Conservation (phyloP, 2,113 vertebrate genomes). For the Siniperca knerii region DNA sequence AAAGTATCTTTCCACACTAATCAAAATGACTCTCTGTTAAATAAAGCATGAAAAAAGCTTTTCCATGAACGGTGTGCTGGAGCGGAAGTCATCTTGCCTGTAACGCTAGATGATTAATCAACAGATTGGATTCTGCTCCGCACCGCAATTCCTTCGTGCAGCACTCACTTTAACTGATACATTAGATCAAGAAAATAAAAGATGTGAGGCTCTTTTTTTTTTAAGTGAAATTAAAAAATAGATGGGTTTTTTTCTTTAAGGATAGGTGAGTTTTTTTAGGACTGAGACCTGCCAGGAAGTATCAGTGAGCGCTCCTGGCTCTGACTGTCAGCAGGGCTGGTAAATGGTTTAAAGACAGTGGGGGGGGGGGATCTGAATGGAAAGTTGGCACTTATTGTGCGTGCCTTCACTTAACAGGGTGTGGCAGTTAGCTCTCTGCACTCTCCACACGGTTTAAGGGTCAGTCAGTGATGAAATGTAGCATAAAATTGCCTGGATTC, state of each 20-base stretch:
- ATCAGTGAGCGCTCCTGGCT: conserved; percentile 62
- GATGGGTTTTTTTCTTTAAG: conserved; percentile 27
- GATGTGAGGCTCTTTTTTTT: conserved; percentile 11
- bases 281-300: conserved; percentile 75
- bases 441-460: conserved; percentile 64
- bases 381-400: conserved; percentile 62
- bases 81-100: conserved; percentile 89
- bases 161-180: conserved; percentile 78
- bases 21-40: conserved; percentile 98
- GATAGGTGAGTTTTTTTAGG: conserved; percentile 30
- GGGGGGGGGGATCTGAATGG: conserved; percentile 55
- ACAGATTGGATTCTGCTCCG: conserved; percentile 88
- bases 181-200: conserved; percentile 23
- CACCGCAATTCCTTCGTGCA: conserved; percentile 75
- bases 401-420: conserved; percentile 74
- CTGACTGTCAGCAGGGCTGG: conserved; percentile 69
- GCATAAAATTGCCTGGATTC: conserved; percentile 67
- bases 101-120: conserved; percentile 89
- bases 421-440: conserved; percentile 73
- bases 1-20: conserved; percentile 95
- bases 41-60: conserved; percentile 99
- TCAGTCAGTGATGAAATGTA: conserved; percentile 71
- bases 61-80: conserved; percentile 90
- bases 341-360: conserved; percentile 71
- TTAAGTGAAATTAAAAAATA: conserved; percentile 49